A percentile compares a stretch with the other conserved stretches of the same genome.
These are phyloP conservation scores for Sphaerophoria taeniata DNA, from an alignment of 2,888 invertebrate species.

Conservation along the genomic window DNA sequence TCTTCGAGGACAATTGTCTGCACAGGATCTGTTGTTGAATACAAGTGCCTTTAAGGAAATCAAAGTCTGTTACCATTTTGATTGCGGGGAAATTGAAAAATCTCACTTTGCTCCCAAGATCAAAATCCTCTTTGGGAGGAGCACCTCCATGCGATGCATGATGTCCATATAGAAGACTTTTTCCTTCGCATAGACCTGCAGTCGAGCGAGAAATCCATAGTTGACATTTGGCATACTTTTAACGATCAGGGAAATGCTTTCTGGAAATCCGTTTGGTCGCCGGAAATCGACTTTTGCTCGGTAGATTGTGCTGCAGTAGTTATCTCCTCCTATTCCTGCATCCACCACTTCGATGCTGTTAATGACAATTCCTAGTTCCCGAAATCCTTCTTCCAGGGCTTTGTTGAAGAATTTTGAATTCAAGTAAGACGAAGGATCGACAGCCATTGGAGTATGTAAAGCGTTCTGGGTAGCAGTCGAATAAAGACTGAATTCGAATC, in stretches of 20 bases:
- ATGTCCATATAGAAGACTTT: conserved; percentile 82
- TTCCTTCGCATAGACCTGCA: conserved; percentile 83
- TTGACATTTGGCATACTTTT: conserved; percentile 81
- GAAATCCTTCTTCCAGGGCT: conserved; percentile 79
- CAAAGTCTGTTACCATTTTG: neutral
- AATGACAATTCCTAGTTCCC: conserved; percentile 77
- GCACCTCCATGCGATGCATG: conserved; percentile 82
- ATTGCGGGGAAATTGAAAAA: neutral
- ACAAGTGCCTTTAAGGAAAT: conserved; percentile 77
- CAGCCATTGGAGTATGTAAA: conserved; percentile 9
- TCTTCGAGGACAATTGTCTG: conserved; percentile 81
- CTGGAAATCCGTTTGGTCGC: conserved; percentile 62
- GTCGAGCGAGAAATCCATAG: conserved; percentile 81
- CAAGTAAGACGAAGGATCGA: conserved; percentile 73
- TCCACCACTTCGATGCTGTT: conserved; percentile 76
- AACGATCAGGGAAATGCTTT: conserved; percentile 76
- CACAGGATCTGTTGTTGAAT: conserved; percentile 79
- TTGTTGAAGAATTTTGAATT: conserved; percentile 78
- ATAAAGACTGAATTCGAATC: conserved; percentile 34
- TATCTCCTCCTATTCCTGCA: conserved; percentile 79
- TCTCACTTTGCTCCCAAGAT: conserved; percentile 79
- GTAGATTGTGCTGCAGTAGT: conserved; percentile 82
- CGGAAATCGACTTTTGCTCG: conserved; percentile 77
- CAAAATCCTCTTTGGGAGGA: conserved; percentile 81
- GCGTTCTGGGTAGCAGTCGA: conserved; percentile 17